Percentiles rank a stretch among this genome's conserved stretches.
Evolutionary conservation across 1,140 invertebrate species (phyloP).

Genomic region (Gryllus bimaculatus): DNA sequence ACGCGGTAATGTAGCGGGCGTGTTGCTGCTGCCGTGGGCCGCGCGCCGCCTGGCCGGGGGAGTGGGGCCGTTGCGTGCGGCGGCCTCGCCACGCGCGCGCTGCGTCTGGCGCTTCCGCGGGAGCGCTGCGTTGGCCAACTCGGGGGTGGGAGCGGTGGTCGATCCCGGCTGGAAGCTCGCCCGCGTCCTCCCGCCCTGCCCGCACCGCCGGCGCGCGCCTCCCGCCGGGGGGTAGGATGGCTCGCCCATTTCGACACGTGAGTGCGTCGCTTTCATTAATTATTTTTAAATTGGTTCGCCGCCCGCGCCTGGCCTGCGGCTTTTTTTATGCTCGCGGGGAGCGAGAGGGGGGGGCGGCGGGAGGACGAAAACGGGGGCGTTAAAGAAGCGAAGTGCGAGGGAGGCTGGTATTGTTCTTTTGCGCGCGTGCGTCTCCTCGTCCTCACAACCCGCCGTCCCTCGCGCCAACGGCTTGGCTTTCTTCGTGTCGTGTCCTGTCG

Average conservation of each 20-base stretch:
- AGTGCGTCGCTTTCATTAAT: slow-evolving; percentile 15
- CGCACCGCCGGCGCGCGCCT: too few relatives aligned
- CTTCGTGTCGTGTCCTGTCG: not conserved
- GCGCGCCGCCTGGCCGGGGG: not conserved
- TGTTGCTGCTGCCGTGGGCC: not conserved
- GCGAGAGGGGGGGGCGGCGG: not conserved
- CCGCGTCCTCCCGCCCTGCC: not conserved
- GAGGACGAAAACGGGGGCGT: not conserved
- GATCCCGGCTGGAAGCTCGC: not conserved
- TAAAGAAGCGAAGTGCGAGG: not conserved
- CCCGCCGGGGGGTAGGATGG: not conserved
- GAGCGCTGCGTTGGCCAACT: not conserved
- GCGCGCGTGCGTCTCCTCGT: not conserved
- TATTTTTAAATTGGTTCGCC: slow-evolving; percentile 16
- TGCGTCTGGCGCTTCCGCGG: not conserved
- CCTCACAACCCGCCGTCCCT: not conserved
- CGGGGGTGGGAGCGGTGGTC: not conserved
- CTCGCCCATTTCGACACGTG: not conserved
- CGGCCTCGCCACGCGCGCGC: too few relatives aligned
- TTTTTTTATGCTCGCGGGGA: not conserved
- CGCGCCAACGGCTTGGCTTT: not conserved
- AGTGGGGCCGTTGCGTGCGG: not conserved
- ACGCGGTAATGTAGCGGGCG: not conserved
- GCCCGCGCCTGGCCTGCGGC: not conserved
- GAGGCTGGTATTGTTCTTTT: not conserved